phyloP scores from a whole-genome alignment of 2,113 vertebrate genomes.

The Salvelinus fontinalis region DNA sequence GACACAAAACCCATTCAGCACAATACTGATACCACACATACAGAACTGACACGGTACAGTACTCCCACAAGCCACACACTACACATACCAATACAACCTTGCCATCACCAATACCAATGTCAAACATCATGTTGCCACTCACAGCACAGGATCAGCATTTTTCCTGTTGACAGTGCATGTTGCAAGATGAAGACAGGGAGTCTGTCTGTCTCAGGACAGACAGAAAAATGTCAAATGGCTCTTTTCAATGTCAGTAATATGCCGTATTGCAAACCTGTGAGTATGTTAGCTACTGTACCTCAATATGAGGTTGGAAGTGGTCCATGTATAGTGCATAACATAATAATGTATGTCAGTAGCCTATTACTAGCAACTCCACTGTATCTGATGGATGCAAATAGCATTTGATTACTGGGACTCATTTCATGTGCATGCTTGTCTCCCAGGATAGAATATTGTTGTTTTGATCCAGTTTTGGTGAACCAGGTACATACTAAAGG shows the following conservation, averaged over 20 bases:
- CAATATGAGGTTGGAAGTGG: neutral
- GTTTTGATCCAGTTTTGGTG: conserved; percentile 19
- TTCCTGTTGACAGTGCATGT: conserved; percentile 2
- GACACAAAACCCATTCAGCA: neutral
- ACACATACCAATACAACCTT: conserved; percentile 42
- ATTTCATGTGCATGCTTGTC: conserved; percentile 26
- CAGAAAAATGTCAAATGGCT: neutral
- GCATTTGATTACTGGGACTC: conserved; percentile 2
- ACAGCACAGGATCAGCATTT: conserved; percentile 42
- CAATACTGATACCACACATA: neutral
- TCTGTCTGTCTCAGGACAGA: neutral
- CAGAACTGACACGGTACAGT: too few relatives aligned
- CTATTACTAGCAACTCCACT: neutral
- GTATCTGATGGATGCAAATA: conserved; percentile 6
- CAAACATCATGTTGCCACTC: conserved; percentile 22
- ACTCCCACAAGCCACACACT: neutral
- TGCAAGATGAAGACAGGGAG: neutral
- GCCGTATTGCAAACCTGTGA: neutral
- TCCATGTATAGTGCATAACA: neutral
- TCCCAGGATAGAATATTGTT: neutral
- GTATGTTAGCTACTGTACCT: neutral
- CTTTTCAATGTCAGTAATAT: neutral
- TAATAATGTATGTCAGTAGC: too few relatives aligned
- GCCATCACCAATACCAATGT: conserved; percentile 47
- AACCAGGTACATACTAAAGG: conserved; percentile 10